phyloP scores from a whole-genome alignment of 1,140 invertebrate genomes.

The Drosophila carrolli region DNA sequence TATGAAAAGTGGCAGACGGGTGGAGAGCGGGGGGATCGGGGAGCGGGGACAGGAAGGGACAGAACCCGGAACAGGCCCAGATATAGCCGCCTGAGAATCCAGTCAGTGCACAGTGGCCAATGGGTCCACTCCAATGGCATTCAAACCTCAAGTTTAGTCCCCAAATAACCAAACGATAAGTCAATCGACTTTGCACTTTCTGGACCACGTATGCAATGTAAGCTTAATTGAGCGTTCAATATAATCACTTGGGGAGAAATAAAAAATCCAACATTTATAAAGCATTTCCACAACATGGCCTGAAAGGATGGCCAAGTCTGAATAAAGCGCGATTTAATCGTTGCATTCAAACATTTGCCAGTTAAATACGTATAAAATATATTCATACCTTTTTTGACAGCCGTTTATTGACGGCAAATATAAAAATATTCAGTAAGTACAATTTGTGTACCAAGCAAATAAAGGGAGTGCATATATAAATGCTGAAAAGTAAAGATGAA shows the following conservation, averaged over 20 bases:
- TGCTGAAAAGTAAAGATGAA: not conserved
- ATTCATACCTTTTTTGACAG: not conserved
- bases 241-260: not conserved
- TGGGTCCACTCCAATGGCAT: not conserved
- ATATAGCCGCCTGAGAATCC: not conserved
- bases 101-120: conserved; percentile 19
- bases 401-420: not conserved
- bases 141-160: not conserved
- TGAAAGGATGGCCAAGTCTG: not conserved
- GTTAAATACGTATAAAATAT: not conserved
- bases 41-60: no score
- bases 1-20: conserved; percentile 17
- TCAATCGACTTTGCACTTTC: not conserved
- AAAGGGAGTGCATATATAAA: not conserved
- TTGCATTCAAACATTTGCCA: not conserved
- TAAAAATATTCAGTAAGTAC: not conserved
- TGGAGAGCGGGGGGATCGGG: no score
- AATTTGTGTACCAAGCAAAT: not conserved
- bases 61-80: conserved; percentile 3
- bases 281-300: not conserved
- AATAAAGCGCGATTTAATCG: conserved; percentile 1
- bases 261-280: not conserved
- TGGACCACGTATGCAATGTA: not conserved
- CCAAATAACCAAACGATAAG: not conserved
- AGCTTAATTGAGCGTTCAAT: conserved; percentile 9